A percentile compares a stretch with the other conserved stretches of the same genome.
phyloP scores from a whole-genome alignment of 2,113 vertebrate genomes.

The Pluvialis apricaria region DNA sequence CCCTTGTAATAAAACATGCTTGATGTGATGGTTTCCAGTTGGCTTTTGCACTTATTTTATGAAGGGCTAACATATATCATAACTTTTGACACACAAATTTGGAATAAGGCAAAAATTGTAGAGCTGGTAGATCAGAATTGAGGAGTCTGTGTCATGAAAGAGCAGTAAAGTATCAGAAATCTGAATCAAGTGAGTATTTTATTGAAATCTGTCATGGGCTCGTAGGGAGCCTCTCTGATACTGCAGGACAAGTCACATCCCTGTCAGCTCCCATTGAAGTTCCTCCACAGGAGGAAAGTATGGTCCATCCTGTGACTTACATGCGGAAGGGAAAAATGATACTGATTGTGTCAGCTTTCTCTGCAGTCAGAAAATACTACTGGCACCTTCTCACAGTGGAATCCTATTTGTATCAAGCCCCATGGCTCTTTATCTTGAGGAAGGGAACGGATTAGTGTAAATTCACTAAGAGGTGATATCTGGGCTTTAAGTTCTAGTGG shows the following conservation, averaged over 20 bases:
- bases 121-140: slow-evolving; percentile 23
- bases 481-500: neutral
- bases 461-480: neutral
- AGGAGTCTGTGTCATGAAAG: neutral
- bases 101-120: slow-evolving; percentile 37
- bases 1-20: slow-evolving; percentile 50
- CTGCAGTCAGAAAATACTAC: neutral
- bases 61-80: slow-evolving; percentile 59
- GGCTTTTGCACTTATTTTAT: slow-evolving; percentile 59
- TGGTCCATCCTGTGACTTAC: neutral
- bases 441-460: neutral
- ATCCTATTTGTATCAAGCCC: neutral
- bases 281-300: neutral
- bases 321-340: neutral
- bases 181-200: neutral
- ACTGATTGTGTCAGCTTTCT: neutral
- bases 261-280: neutral
- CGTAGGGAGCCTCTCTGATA: neutral
- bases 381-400: neutral
- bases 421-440: neutral
- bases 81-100: slow-evolving; percentile 52
- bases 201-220: neutral
- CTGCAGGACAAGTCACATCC: neutral
- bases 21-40: slow-evolving; percentile 53
- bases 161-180: slow-evolving; percentile 29